Evolutionary conservation across 2,888 invertebrate genomes (phyloP).

Genomic region (Noctua janthe): DNA sequence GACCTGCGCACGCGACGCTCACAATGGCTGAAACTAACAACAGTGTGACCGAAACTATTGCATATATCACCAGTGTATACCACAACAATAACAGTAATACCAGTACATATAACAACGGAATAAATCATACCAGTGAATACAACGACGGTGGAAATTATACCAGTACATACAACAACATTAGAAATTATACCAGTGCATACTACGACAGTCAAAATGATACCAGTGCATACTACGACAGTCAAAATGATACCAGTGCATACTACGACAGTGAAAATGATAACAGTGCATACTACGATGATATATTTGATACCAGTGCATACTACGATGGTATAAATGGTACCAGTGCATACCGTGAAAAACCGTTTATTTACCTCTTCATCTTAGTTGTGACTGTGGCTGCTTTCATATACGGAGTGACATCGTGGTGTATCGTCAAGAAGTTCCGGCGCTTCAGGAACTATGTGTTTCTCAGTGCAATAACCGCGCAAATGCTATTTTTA

Average conservation of each 20-base stretch:
- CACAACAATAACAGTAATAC: too few relatives aligned
- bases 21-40: not conserved
- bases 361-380: not conserved
- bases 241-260: not conserved
- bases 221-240: not conserved
- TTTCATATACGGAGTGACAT: not conserved
- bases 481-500: not conserved
- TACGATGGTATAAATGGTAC: not conserved
- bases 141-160: too few relatives aligned
- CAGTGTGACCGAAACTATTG: not conserved
- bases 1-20: too few relatives aligned
- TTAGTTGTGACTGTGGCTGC: not conserved
- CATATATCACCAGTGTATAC: not conserved
- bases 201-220: too few relatives aligned
- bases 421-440: conserved; percentile 9
- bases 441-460: conserved; percentile 1
- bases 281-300: too few relatives aligned
- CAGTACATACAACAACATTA: too few relatives aligned
- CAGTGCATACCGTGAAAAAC: not conserved
- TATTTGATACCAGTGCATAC: not conserved
- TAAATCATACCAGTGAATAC: too few relatives aligned
- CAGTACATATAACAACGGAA: too few relatives aligned
- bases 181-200: too few relatives aligned
- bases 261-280: not conserved
- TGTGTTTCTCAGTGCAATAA: not conserved